These are phyloP conservation scores for Podarcis muralis DNA, from an alignment of 2,113 vertebrate genomes.

Conservation along the genomic window DNA sequence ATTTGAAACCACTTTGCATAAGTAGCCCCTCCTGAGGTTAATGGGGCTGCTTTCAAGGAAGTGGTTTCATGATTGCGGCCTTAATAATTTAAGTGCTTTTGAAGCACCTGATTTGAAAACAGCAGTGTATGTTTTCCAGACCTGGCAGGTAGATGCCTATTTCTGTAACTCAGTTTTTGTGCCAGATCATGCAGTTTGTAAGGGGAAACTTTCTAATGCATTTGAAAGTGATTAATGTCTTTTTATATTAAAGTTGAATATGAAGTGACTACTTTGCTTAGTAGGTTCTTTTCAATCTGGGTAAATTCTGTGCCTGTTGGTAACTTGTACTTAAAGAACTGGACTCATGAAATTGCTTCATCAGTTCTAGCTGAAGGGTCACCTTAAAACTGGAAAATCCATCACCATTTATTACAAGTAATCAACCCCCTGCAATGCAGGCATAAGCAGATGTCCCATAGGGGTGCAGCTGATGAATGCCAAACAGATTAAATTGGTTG, in stretches of 20 bases:
- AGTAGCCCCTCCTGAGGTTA: not conserved
- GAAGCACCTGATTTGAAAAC: constrained; percentile 20
- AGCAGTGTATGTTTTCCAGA: not conserved
- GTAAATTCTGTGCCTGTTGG: not conserved
- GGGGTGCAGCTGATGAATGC: too few species aligned
- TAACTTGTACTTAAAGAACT: not conserved
- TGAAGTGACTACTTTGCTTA: constrained; percentile 1
- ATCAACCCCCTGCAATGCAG: not conserved
- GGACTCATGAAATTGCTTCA: not conserved
- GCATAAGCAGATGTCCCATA: too few species aligned
- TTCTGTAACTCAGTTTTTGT: constrained; percentile 15
- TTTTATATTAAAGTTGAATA: constrained; percentile 38
- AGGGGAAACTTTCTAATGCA: constrained; percentile 24
- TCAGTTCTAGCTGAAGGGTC: not conserved
- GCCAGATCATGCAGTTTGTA: not conserved
- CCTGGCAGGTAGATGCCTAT: not conserved
- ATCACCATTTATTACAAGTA: not conserved
- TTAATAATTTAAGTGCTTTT: constrained; percentile 29
- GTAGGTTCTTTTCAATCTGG: constrained; percentile 18
- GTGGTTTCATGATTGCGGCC: constrained; percentile 1
- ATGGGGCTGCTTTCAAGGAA: constrained; percentile 10
- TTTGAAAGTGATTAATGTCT: constrained; percentile 19
- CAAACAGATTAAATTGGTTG: too few species aligned
- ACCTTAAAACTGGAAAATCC: not conserved
- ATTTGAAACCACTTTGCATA: not conserved